phyloP scores from a whole-genome alignment of 2,113 vertebrate species.

The Arothron firmamentum region DNA sequence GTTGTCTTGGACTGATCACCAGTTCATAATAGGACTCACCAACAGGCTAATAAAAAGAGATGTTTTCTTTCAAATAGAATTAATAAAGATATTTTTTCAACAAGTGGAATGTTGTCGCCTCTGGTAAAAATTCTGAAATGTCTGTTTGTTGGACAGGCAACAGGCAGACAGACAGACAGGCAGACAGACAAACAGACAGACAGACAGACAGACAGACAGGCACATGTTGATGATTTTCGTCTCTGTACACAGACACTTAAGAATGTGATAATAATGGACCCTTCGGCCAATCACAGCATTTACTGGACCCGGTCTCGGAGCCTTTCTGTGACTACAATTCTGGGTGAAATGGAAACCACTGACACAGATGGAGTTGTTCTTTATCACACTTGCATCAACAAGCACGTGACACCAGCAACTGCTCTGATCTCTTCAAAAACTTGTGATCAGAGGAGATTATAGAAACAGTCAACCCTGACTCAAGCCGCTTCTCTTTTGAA shows the following conservation, averaged over 20 bases:
- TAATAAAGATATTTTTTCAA: constrained; percentile 30
- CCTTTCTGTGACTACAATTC: constrained; percentile 29
- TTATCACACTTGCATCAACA: constrained; percentile 39
- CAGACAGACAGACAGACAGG: too few species aligned
- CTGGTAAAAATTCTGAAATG: not conserved
- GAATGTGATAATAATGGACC: constrained; percentile 49
- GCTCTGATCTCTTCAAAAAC: constrained; percentile 43
- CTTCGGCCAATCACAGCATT: constrained; percentile 47
- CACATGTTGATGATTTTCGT: not conserved
- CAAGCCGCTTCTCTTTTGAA: constrained; percentile 33
- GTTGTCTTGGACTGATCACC: not conserved
- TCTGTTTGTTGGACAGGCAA: constrained; percentile 19
- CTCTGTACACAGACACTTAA: constrained; percentile 9
- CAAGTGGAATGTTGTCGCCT: constrained; percentile 38
- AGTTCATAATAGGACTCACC: too few species aligned
- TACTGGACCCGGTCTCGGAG: constrained; percentile 44
- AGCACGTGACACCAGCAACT: constrained; percentile 36
- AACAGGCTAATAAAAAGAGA: constrained; percentile 9
- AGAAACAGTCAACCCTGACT: constrained; percentile 39
- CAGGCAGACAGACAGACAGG: too few species aligned
- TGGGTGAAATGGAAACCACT: constrained; percentile 50
- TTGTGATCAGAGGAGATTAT: constrained; percentile 49
- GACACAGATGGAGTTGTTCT: constrained; percentile 33
- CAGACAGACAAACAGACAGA: too few species aligned
- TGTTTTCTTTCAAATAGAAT: constrained; percentile 40